Base-by-base conservation (phyloP, 2,113 vertebrate genomes). In the Ellobius talpinus region DNA sequence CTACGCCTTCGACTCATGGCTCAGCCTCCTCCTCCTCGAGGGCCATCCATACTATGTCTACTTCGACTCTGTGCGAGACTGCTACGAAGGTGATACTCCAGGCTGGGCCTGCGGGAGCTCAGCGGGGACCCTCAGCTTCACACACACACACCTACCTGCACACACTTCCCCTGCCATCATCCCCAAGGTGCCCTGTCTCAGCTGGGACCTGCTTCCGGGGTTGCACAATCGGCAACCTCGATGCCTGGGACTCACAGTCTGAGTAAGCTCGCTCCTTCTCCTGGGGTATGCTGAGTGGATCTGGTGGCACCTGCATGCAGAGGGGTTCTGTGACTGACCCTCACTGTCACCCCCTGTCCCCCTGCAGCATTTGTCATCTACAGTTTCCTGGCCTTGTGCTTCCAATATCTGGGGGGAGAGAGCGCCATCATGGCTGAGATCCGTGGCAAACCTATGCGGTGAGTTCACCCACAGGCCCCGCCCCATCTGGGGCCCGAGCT, bases 351-450 rank as follows among this genome's bases (percentile, higher is more conserved):
- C 0, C 47, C 90, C 50, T 93, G 96, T 5, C 7, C 2, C 33
- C 23, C 65, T 4, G 39, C 98, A 99, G 99, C 99, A 4, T 99
- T 99, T n/a, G 99, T 99, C 94, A 99, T 99, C 95, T 99, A 99
- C 98, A 99, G 99, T 97, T 99, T 99, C 98, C 98, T 99, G 97
- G 99, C 99, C 97, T 99, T 99, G 93, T 99, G 99, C 96, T 99
- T 99, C 24, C 99, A 99, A 98, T 99, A 99, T 97, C 99, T 99
- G 0, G 99, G 99, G 47, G 99, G 99, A 39, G 99, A 99, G 97
- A 99, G 99, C 39, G 99, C 99, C 74, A 99, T 99, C 98, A 99
- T 99, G 99, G 97, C 99, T 0, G 99, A 99, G 98, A 99, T 99
- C 90, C 99, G 99, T 95, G 99, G 99, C 82, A 99, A 99, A 95